Percentiles rank a stretch among this genome's conserved stretches.
Evolutionary conservation across 2,888 invertebrate species (phyloP).

Genomic region (Campaea margaritaria): DNA sequence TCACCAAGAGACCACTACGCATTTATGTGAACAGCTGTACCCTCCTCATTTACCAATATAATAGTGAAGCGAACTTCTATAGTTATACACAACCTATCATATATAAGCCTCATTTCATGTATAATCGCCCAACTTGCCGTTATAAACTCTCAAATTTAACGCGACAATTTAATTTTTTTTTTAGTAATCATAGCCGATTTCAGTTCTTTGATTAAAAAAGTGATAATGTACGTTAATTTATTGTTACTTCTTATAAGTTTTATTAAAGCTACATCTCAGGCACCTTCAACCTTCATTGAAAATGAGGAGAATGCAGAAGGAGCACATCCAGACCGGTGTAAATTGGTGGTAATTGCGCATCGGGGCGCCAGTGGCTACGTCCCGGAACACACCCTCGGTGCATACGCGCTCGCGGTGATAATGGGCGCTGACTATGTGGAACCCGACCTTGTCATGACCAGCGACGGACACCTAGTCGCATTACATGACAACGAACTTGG

Average conservation of each 20-base stretch:
- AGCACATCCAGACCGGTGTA: constrained; percentile 15
- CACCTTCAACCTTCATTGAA: background rate
- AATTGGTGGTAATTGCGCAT: constrained; percentile 32
- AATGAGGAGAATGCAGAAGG: constrained; percentile 12
- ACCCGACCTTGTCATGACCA: constrained; percentile 77
- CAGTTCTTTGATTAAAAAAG: background rate
- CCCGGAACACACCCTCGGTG: constrained; percentile 76
- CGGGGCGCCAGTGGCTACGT: constrained; percentile 47
- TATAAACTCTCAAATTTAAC: background rate
- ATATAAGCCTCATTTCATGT: constrained; percentile 2
- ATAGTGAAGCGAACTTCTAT: background rate
- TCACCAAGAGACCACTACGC: too few species aligned
- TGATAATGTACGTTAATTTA: constrained; percentile 11
- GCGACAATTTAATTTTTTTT: background rate
- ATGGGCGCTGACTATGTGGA: constrained; percentile 78
- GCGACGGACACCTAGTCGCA: constrained; percentile 68
- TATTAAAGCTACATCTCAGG: constrained; percentile 1
- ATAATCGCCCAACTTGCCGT: background rate
- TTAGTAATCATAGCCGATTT: background rate
- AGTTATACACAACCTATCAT: too few species aligned
- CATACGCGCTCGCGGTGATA: constrained; percentile 73
- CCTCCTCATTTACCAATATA: background rate
- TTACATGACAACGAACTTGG: constrained; percentile 75
- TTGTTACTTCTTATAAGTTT: background rate
- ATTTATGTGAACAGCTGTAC: constrained; percentile 19